phyloP scores from a whole-genome alignment of 2,113 vertebrate genomes.

The Sporophila hypoxantha region DNA sequence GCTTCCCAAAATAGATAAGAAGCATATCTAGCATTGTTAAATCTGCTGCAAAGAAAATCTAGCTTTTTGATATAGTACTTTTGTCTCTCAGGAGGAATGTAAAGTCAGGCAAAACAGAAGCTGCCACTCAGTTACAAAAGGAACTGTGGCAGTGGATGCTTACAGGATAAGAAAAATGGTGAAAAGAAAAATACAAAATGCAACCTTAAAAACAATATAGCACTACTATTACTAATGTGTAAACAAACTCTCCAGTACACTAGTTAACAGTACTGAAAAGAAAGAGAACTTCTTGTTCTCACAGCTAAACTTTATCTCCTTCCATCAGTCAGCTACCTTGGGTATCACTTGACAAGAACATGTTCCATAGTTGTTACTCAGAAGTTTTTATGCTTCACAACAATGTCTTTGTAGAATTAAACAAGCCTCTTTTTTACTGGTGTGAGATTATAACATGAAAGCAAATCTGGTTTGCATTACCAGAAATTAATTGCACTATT shows the following conservation, averaged over 20 bases:
- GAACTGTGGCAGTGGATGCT: neutral
- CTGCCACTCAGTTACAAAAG: neutral
- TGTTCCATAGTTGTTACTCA: neutral
- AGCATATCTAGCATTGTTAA: neutral
- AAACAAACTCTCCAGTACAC: neutral
- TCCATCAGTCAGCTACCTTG: neutral
- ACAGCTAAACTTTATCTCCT: neutral
- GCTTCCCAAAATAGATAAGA: neutral
- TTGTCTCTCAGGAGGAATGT: neutral
- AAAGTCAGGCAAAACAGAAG: neutral
- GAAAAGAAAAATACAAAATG: neutral
- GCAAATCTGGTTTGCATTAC: neutral
- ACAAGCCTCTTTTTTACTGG: neutral
- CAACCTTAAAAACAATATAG: neutral
- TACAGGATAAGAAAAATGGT: neutral
- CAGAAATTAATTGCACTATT: neutral
- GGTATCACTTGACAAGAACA: neutral
- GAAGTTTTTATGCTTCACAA: neutral
- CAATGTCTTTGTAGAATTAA: neutral
- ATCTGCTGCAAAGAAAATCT: neutral
- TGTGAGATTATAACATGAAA: neutral
- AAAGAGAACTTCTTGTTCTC: neutral
- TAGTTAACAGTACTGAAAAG: neutral
- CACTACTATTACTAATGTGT: neutral
- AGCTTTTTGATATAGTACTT: neutral